Evolutionary conservation across 1,140 invertebrate species (phyloP).

Genomic region (Lasaia peninsularis): DNA sequence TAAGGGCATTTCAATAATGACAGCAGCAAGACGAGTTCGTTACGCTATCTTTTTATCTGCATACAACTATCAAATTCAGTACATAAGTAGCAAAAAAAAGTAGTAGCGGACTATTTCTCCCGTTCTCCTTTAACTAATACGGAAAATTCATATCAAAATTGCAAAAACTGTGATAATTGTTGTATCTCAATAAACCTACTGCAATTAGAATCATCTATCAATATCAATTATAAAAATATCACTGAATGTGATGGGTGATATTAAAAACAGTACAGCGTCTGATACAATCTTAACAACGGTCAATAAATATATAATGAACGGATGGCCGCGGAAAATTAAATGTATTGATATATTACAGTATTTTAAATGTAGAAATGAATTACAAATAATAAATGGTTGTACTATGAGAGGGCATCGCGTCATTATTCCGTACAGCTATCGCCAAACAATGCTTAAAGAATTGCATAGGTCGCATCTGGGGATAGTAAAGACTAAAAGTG

Average conservation of each 20-base stretch:
- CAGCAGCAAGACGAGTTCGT: conserved; percentile 28
- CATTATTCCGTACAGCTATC: conserved; percentile 27
- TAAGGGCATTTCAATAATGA: conserved; percentile 25
- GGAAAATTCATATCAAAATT: not conserved
- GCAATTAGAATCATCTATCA: conserved; percentile 10
- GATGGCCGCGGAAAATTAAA: conserved; percentile 35
- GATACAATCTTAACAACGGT: conserved; percentile 27
- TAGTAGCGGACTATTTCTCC: conserved; percentile 16
- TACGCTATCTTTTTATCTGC: conserved; percentile 16
- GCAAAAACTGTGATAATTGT: not conserved
- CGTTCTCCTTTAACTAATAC: conserved; percentile 1
- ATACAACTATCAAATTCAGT: conserved; percentile 30
- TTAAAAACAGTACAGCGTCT: conserved; percentile 11
- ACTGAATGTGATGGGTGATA: too few species aligned
- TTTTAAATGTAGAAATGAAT: conserved; percentile 33
- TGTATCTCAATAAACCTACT: not conserved
- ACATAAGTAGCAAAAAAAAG: conserved; percentile 15
- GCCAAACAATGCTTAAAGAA: conserved; percentile 26
- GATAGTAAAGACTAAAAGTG: conserved; percentile 32
- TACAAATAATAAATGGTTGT: conserved; percentile 29
- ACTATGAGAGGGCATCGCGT: conserved; percentile 33
- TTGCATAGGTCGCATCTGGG: conserved; percentile 29
- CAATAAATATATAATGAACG: conserved; percentile 27
- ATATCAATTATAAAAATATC: too few species aligned
- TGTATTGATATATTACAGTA: conserved; percentile 30